These are phyloP conservation scores for Nyleta sp. DNA, from an alignment of 2,888 invertebrate genomes.

Conservation along the genomic window DNA sequence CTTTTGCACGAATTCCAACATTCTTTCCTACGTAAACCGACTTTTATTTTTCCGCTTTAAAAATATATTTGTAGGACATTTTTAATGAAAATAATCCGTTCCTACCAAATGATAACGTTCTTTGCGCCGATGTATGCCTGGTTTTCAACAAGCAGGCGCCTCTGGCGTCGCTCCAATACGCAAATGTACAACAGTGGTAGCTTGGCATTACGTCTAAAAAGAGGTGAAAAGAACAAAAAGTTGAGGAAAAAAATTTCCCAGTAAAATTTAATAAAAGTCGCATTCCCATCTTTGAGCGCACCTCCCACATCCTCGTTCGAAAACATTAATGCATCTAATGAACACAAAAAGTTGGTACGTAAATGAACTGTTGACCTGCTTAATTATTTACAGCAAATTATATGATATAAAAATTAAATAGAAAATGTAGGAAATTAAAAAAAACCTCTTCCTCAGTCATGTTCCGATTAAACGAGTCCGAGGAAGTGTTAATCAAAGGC, in stretches of 20 bases:
- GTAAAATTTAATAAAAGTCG: no score
- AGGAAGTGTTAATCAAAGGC: conserved; percentile 85
- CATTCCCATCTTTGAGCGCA: no score
- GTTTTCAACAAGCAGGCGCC: conserved; percentile 53
- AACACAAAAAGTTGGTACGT: no score
- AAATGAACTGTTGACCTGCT: no score
- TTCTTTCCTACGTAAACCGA: conserved; percentile 6
- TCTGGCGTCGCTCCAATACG: conserved; percentile 44
- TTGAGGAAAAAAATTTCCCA: conserved; percentile 8
- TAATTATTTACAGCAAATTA: no score
- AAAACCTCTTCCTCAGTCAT: conserved; percentile 84
- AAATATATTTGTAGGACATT: conserved; percentile 22
- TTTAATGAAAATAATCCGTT: conserved; percentile 43
- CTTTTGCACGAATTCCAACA: neutral
- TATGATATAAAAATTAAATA: no score
- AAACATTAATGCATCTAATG: no score
- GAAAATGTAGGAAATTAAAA: no score
- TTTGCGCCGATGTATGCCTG: conserved; percentile 38
- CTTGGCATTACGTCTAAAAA: conserved; percentile 13
- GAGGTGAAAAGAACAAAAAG: conserved; percentile 27
- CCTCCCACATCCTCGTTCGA: no score
- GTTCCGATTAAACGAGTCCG: conserved; percentile 84
- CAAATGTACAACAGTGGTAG: conserved; percentile 37
- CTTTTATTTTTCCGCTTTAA: neutral
- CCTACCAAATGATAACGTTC: conserved; percentile 33